Evolutionary conservation across 2,888 invertebrate species (phyloP), one percentile per base, ranked within the genome.

Genomic region (Coenonympha glycerion): DNA sequence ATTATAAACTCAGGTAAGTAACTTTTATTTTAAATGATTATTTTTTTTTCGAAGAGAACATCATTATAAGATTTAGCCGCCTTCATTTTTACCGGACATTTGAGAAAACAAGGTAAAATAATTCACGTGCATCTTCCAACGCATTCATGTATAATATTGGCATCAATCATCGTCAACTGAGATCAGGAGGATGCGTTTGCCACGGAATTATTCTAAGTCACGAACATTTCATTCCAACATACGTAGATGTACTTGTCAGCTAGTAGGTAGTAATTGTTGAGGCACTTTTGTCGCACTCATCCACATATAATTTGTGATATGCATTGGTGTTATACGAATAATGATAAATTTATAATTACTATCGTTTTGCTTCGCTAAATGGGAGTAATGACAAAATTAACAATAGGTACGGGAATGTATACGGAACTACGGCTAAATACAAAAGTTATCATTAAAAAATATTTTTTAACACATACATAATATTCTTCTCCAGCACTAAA

Each of bases 101-200:
- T 21, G 37, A 37, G 21, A 22, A 22, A 11, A 22, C 8, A 2
- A 8, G 21, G 3, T 24, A 6, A 39, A 13, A 22, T 39, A n/a
- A n/a, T 9, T 4, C 15, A 39, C 24, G 21, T 21, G 22, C 8
- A 9, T 37, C 37, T 37, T 21, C 13, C 28, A 28, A 41, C 18
- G 28, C 6, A 28, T 41, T 28, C 28, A 28, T 44, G 42, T 15
- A 3, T 15, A 3, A 31, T 21, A 44, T 31, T 19, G n/a, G 19
- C 42, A 44, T 44, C 31, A 44, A 44, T 44, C 42, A 31, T 9
- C 2, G 11, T 11, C 3, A 44, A 31, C 13, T 13, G 5, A 31
- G 42, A 44, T 44, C 31, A 44, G 42, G 31, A 44, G 42, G 31
- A 44, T 44, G 31, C 42, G 6, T 30, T 31, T 15, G 31, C 31